Percentiles rank a stretch among this genome's conserved stretches.
phyloP scores from a whole-genome alignment of 2,888 invertebrate genomes.

The Steromphala cineraria region DNA sequence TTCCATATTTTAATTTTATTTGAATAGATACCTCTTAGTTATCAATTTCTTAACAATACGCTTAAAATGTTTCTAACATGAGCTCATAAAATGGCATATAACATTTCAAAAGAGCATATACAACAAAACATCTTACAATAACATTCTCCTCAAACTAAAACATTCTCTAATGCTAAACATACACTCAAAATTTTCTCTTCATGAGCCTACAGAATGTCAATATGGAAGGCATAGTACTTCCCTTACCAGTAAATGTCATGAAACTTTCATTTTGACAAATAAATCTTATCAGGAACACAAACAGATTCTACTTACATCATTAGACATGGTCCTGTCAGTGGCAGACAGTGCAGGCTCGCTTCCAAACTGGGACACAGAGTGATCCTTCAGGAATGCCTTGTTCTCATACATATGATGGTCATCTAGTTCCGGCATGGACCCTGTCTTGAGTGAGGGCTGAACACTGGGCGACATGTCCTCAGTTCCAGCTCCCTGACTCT shows the following conservation, averaged over 20 bases:
- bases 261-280: background rate
- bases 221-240: background rate
- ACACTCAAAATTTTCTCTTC: background rate
- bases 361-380: constrained; percentile 36
- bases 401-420: constrained; percentile 50
- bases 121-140: no score
- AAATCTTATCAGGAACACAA: no score
- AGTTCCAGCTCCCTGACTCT: background rate
- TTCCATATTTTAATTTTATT: no score
- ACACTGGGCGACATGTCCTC: constrained; percentile 22
- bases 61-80: no score
- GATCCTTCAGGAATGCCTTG: constrained; percentile 49
- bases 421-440: constrained; percentile 39
- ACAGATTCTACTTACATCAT: constrained; percentile 31
- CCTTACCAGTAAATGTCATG: background rate
- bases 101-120: no score
- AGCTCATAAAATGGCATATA: no score
- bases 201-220: background rate
- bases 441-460: constrained; percentile 40
- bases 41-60: no score
- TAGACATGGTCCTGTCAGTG: constrained; percentile 27
- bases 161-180: no score
- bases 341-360: constrained; percentile 28
- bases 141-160: no score
- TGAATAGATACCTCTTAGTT: no score